phyloP scores from a whole-genome alignment of 2,113 vertebrate species.

The Odontophorus gujanensis region DNA sequence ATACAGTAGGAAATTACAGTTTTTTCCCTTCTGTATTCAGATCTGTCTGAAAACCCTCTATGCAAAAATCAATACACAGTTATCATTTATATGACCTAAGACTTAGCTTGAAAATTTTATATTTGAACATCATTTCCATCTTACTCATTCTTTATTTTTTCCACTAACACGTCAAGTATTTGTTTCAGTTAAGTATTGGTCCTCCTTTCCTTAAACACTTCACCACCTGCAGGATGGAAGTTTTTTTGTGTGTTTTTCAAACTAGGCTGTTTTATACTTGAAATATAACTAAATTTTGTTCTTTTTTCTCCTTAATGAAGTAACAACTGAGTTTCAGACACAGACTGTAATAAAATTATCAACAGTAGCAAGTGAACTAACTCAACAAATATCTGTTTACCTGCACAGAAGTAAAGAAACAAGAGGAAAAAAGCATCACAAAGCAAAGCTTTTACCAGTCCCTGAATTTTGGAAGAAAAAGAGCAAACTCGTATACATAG shows the following conservation, averaged over 20 bases:
- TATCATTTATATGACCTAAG: background rate
- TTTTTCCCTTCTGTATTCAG: background rate
- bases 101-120: background rate
- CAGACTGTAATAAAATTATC: background rate
- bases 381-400: background rate
- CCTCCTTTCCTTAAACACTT: background rate
- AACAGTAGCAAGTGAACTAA: background rate
- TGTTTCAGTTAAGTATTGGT: background rate
- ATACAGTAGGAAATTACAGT: background rate
- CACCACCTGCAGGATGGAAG: background rate
- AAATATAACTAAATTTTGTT: background rate
- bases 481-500: accelerated
- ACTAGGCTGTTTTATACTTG: background rate
- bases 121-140: background rate
- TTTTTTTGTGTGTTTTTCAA: background rate
- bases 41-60: background rate
- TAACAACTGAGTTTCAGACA: background rate
- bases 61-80: background rate
- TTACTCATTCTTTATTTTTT: background rate
- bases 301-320: background rate
- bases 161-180: background rate
- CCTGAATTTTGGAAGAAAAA: background rate
- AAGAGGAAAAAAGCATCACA: background rate
- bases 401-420: background rate
- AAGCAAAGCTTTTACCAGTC: background rate